phyloP scores from a whole-genome alignment of 2,888 invertebrate species.

The Leptinotarsa juncta region DNA sequence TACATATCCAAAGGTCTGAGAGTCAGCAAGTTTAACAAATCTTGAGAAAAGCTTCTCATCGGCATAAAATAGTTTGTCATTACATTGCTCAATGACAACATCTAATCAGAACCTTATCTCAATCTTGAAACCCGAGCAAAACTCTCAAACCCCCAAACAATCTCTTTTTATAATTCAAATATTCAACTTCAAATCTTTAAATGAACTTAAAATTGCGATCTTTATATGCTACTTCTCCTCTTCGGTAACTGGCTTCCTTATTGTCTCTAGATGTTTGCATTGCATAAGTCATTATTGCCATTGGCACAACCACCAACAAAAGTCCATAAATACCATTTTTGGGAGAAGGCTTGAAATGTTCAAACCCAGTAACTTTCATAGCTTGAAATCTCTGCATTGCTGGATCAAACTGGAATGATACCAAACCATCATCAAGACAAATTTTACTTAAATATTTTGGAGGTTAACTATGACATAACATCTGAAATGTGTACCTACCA shows the following conservation, averaged over 20 bases:
- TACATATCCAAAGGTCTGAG: neutral
- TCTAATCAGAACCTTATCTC: no score
- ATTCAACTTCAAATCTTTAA: slow-evolving; percentile 62
- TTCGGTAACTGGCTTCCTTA: slow-evolving; percentile 72
- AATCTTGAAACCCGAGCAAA: neutral
- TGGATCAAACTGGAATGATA: slow-evolving; percentile 80
- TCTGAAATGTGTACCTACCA: slow-evolving; percentile 70
- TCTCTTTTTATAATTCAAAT: neutral
- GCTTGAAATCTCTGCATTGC: slow-evolving; percentile 80
- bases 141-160: neutral
- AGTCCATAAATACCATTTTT: slow-evolving; percentile 59
- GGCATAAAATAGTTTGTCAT: no score
- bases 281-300: slow-evolving; percentile 68
- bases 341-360: slow-evolving; percentile 76
- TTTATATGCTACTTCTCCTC: slow-evolving; percentile 80
- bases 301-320: slow-evolving; percentile 70
- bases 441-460: neutral
- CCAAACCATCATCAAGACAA: neutral
- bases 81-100: no score
- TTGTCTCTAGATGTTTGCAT: slow-evolving; percentile 68
- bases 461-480: slow-evolving; percentile 40
- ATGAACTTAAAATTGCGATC: slow-evolving; percentile 78
- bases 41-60: no score
- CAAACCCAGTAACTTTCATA: slow-evolving; percentile 74
- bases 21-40: neutral